Evolutionary conservation across 2,888 invertebrate species (phyloP), one percentile per base, ranked within the genome.

Genomic region (Geotrupes spiniger): DNA sequence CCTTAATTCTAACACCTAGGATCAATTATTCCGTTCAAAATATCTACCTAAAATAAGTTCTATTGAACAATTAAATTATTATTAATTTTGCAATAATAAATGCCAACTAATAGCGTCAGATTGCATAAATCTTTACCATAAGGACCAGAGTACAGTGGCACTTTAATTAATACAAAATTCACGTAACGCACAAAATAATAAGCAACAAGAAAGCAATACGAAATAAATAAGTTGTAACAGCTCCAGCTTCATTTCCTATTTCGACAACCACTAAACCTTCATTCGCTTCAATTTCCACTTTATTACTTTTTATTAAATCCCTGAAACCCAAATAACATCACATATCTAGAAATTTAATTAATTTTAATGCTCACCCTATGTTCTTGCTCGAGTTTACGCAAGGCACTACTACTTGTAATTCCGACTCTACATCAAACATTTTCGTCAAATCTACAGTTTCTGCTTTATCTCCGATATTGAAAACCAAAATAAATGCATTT

Each of bases 361-460:
- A 33, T 14, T n/a, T 8, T 33, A 8, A 14, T 12, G 8, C 33
- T 33, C 11, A 33, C 33, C 33, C 33, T 1, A 33, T 33, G 12
- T 10, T 33, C 5, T 33, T 39, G 49, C 37, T 6, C 1, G 59
- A 60, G 12, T 48, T 36, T 42, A 49, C 31, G 38, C 48, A 54
- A 1, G 42, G 42, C 1, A 58, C 27, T 1, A 48, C 44, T 6
- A 55, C 37, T 17, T 48, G 3, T 6, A 51, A n/a, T 15, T 33
- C 33, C 33, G 33, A 33, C 2, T 6, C 33, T 12, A 33, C 11
- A 17, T 43, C 41, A 27, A 53, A 45, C 1, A 42, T 5, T 11
- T 36, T 11, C 10, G 15, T 71, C 38, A 84, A 67, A 69, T 83
- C 76, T 11, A 86, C 72, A 2, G 67, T 68, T 62, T 81, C 76